Base-by-base conservation (phyloP, 2,888 invertebrate species). In the Tipula helvola region DNA sequence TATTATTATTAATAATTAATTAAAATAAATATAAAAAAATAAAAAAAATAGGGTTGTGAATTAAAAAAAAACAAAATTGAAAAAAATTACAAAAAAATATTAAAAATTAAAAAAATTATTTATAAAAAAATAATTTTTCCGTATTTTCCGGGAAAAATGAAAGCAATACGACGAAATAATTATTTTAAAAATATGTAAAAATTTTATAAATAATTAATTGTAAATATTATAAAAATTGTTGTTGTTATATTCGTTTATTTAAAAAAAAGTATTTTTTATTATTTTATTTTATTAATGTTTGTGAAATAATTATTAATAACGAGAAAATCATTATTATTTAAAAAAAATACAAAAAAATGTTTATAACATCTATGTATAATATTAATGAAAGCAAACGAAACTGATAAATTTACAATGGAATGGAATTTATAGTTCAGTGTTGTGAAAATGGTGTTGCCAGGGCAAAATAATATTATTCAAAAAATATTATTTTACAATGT, bases 21-120 rank as follows among this genome's bases (percentile, higher is more conserved):
- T 83, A 42, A 28, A 28, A 18, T 42, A 85, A 39, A 39, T 16
- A 85, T 8, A 16, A 41, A 41, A 83, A 85, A 85, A 44, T 39
- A 8, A 85, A 85, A 85, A 42, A 85, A 85, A 85, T 85, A 85
- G 85, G 85, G 85, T 85, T 85, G 85, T 85, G 85, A 85, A 41
- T 42, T 36, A 84, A 84, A 84, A 84, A 36, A 84, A 36, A 83
- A 16, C 13, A 83, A 36, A 83, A 16, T 16, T 10, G 1, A 84
- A 7, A 83, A 83, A 52, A 52, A 52, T 28, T 71, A 71, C n/a
- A 71, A 71, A 71, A 71, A 71, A 71, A 52, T 16, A 3, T 16
- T 16, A 52, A 52, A 71, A 71, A 71, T 28, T 71, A 10, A 18
- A 71, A 28, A 28, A 71, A 71, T 28, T 71, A 71, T 57, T 57